Evolutionary conservation across 2,113 vertebrate species (phyloP), one percentile per base, ranked within the genome.

Genomic region (Pituophis catenifer): DNA sequence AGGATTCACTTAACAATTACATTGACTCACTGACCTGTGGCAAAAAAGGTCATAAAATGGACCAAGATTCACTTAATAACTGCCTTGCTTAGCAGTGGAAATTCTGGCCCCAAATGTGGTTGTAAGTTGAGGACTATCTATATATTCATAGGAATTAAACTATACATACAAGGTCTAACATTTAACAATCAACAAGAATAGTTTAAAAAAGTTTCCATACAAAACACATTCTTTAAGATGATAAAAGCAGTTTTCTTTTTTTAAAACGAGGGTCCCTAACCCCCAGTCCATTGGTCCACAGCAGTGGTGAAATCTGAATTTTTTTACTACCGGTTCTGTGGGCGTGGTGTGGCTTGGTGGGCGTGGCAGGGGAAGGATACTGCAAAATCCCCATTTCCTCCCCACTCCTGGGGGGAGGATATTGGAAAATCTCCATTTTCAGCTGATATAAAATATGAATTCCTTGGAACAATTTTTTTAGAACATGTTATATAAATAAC

Each of bases 401-500:
- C 44, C 44, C 44, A 48, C 44, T 48, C 44, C 44, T 48, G 4
- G 44, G 4, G 44, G 44, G 4, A 48, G 44, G 44, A 48, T 48
- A 48, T 48, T 48, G 44, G 3, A 48, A 48, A 48, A 48, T 48
- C 44, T 48, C 44, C 44, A 48, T 48, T 93, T 95, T 93, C 92
- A 38, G 44, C 91, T 89, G 94, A 91, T 57, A 53, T 29, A 59
- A 93, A 96, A 17, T 81, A 90, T 33, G 3, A 81, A 91, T 91
- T 90, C 81, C n/a, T 52, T 48, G 29, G 6, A 26, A 94, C 90
- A 59, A 91, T 3, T 3, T 92, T 24, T 8, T 94, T 93, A 13
- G 29, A 94, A 94, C 92, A 93, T 38, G 33, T 81, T 81, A 38
- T 8, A 92, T 92, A 94, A 93, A 70, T 75, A 93, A 92, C 93